Base-by-base conservation (phyloP, 2,797 vertebrate species). In the Hephaestus fuliginosus region DNA sequence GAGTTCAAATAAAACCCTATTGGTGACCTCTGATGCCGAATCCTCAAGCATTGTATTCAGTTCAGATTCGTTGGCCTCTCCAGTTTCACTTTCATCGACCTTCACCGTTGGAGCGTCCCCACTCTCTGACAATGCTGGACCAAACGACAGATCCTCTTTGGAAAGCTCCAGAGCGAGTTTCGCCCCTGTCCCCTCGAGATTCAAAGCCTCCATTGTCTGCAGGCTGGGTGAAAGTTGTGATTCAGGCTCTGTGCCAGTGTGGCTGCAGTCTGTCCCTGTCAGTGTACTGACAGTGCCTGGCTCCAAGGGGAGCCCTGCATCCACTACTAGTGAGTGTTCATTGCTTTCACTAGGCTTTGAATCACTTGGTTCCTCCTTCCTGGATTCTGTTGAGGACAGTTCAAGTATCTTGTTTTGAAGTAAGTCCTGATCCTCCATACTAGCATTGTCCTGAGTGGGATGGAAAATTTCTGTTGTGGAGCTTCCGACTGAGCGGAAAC, bases 381-480 rank as follows among this genome's bases (percentile, higher is more conserved):
- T 3, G 4, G 46, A 7, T 71, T 17, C 75, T 28, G 49, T 33
- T 43, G 39, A 71, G 1, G 55, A 70, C 2, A 46, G 13, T 3
- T 76, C 79, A 44, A 3, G 39, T 5, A 20, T 43, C 17, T 25
- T 1, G 3, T 36, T 61, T 43, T 71, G 70, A 65, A 58, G 52
- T 0, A 36, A 28, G 11, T 83, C 69, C 51, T 20, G 60, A 30
- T 85, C 88, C 52, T 78, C 86, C 4, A 44, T 3, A 0, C 43
- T 1, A 2, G 10, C 4, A 36, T 22, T 20, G 7, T 92, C 93
- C 67, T 77, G 81, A 65, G 79, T 78, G 9, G 79, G 68, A 48
- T 88, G 88, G 44, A 91, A 93, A 7, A 92, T 70, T 51, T 95
- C 95, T 8, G 89, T 90, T 2, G 79, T 78, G 62, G 91, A 94